Percentiles rank a stretch among this genome's conserved stretches.
Evolutionary conservation across 2,888 invertebrate species (phyloP).

Genomic region (Diachrysia chrysitis): DNA sequence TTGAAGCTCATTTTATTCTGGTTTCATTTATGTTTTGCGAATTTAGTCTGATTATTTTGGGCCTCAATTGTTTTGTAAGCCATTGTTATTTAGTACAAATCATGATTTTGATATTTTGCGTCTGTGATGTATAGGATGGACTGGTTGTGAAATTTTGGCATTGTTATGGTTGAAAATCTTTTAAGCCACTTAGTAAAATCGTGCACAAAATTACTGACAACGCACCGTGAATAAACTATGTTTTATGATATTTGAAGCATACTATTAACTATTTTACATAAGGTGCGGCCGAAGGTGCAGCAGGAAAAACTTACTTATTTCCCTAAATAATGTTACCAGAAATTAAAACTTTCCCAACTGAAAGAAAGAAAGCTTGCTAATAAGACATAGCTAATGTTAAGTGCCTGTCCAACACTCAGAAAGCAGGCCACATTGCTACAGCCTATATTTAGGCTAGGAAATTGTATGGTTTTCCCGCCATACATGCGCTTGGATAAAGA

Average conservation of each 20-base stretch:
- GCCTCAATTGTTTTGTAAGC: slow-evolving; percentile 51
- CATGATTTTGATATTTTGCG: slow-evolving; percentile 60
- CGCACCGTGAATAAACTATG: slow-evolving; percentile 35
- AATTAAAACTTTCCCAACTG: background rate
- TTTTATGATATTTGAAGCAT: slow-evolving; percentile 17
- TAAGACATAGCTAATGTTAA: background rate
- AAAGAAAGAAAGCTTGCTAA: slow-evolving; percentile 3
- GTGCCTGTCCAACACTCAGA: background rate
- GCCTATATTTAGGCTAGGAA: slow-evolving; percentile 7
- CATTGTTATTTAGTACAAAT: slow-evolving; percentile 57
- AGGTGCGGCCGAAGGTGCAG: too few species aligned
- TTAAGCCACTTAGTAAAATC: slow-evolving; percentile 42
- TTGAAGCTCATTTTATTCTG: slow-evolving; percentile 38
- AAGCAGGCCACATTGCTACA: slow-evolving; percentile 2
- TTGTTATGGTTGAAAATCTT: slow-evolving; percentile 43
- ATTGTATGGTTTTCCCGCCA: slow-evolving; percentile 7
- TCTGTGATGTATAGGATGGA: slow-evolving; percentile 47
- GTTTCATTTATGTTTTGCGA: slow-evolving; percentile 46
- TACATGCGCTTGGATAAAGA: slow-evolving; percentile 1
- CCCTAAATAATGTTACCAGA: background rate
- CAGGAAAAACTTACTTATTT: background rate
- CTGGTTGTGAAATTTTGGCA: slow-evolving; percentile 50
- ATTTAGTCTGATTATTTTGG: slow-evolving; percentile 55
- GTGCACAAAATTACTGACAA: slow-evolving; percentile 44
- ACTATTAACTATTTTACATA: background rate